phyloP scores from a whole-genome alignment of 2,888 invertebrate genomes.

The Andrena chrysosceles region DNA sequence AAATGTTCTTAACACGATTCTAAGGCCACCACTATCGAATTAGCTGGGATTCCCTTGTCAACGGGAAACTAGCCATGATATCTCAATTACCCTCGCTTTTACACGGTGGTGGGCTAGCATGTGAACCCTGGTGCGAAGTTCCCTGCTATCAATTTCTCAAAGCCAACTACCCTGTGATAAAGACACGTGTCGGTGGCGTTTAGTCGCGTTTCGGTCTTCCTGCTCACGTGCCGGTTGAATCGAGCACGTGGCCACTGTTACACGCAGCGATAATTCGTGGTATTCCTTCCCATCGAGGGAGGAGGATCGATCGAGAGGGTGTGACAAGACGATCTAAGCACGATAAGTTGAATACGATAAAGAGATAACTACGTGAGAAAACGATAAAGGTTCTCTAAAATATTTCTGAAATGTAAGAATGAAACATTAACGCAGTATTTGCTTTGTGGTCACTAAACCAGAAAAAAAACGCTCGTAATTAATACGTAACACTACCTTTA shows the following conservation, averaged over 20 bases:
- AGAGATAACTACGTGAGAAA: conserved; percentile 36
- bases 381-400: neutral
- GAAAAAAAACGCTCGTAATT: neutral
- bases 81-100: conserved; percentile 79
- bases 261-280: conserved; percentile 67
- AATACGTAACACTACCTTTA: conserved; percentile 15
- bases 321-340: conserved; percentile 18
- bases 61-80: conserved; percentile 77
- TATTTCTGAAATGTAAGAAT: neutral
- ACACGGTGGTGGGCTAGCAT: conserved; percentile 58
- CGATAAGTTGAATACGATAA: neutral
- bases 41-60: conserved; percentile 47
- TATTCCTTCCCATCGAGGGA: conserved; percentile 37
- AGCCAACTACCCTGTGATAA: conserved; percentile 64
- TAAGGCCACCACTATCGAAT: conserved; percentile 49
- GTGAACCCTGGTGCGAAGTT: conserved; percentile 67
- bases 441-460: neutral
- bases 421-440: neutral
- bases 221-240: conserved; percentile 53
- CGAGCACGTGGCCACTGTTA: conserved; percentile 71
- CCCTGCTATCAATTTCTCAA: conserved; percentile 69
- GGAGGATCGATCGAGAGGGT: conserved; percentile 64
- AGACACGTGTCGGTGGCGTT: conserved; percentile 72
- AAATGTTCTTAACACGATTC: neutral
- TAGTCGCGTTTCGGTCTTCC: conserved; percentile 54